Conservation (phyloP, 2,113 vertebrate genomes). For the Arvicanthis niloticus region DNA sequence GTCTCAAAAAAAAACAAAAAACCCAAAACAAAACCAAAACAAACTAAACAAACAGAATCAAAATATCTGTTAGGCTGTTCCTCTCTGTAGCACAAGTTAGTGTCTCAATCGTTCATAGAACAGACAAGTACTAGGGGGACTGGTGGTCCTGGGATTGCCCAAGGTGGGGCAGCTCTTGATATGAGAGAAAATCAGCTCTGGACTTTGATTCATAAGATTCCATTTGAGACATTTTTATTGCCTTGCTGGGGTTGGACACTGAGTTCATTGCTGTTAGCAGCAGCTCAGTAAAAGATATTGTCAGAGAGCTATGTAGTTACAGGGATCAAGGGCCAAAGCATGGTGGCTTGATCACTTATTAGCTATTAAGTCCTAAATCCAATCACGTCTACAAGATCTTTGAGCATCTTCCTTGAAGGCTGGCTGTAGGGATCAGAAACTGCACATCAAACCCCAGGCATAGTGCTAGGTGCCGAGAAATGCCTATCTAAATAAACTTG, state of each 20-base stretch:
- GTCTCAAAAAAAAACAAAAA: no score
- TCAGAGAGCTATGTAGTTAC: background rate
- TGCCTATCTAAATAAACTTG: background rate
- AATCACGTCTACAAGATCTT: background rate
- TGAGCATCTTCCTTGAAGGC: background rate
- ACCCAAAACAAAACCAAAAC: no score
- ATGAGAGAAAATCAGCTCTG: background rate
- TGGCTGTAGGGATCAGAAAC: background rate
- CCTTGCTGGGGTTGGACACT: background rate
- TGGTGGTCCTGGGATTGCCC: accelerated
- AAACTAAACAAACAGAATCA: background rate
- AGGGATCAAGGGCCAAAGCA: background rate
- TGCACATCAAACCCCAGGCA: background rate
- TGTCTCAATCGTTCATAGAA: background rate
- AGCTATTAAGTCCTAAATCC: background rate
- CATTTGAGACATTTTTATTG: background rate
- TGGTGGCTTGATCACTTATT: background rate
- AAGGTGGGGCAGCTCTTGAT: background rate
- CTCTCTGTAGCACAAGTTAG: background rate
- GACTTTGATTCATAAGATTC: background rate
- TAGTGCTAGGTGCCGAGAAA: background rate
- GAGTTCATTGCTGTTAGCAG: background rate
- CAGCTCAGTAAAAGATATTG: background rate
- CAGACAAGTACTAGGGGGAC: background rate
- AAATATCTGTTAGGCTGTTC: conserved; percentile 5